Percentiles rank a stretch among this genome's conserved stretches.
These are phyloP conservation scores for Suncus etruscus DNA, from an alignment of 2,113 vertebrate species.

Conservation along the genomic window DNA sequence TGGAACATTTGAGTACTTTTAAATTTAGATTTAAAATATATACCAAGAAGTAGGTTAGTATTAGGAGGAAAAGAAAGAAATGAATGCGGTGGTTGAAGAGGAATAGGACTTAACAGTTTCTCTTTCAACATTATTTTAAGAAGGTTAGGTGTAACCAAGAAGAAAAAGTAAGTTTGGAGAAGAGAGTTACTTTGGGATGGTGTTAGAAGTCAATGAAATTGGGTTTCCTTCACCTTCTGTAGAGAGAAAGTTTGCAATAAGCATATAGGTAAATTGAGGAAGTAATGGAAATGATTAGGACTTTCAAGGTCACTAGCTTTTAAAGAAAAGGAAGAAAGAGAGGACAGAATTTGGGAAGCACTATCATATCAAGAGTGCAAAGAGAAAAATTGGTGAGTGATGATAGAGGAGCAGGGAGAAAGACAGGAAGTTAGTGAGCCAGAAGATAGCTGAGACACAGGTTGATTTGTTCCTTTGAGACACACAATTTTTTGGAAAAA, in stretches of 20 bases:
- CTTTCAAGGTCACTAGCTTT: not conserved
- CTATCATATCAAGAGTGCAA: not conserved
- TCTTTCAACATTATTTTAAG: not conserved
- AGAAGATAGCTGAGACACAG: not conserved
- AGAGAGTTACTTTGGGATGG: not conserved
- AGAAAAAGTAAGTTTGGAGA: not conserved
- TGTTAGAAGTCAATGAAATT: not conserved
- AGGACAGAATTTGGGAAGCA: not conserved
- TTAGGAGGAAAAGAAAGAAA: not conserved
- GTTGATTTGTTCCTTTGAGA: not conserved
- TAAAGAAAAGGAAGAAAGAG: not conserved
- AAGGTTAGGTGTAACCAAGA: not conserved
- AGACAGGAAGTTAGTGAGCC: not conserved
- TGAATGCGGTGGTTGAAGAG: not conserved
- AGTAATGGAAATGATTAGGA: not conserved
- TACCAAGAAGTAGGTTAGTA: not conserved
- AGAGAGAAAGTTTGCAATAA: not conserved
- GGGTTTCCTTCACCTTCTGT: not conserved
- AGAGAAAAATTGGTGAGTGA: no score
- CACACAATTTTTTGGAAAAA: not conserved
- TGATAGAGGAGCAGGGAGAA: not conserved
- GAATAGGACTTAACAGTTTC: not conserved
- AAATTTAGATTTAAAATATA: not conserved
- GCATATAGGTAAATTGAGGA: not conserved
- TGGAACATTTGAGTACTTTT: not conserved